Base-by-base conservation (phyloP, 2,888 invertebrate species). In the Trilocha varians region DNA sequence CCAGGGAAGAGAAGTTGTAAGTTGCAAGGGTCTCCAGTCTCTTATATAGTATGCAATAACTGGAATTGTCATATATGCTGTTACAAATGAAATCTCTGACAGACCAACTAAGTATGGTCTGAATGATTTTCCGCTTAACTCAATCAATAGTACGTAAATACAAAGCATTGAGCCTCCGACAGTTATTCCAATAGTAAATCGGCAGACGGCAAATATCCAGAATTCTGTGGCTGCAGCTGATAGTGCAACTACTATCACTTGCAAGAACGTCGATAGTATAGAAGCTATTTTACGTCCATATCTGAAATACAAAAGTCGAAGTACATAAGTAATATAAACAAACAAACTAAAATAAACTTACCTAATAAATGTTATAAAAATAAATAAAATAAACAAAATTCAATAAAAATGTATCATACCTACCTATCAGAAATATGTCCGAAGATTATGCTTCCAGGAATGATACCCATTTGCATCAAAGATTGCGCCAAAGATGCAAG, bases 111-210 rank as follows among this genome's bases (percentile, higher is more conserved):
- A 62, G 43, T 88, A 86, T 0, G 88, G 87, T 47, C 89, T 67
- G 68, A 82, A 82, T 4, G 79, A 75, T 45, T 83, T 84, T 34
- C 90, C 90, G 43, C 88, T 83, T 16, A 90, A 71, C 72, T 91
- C 91, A 65, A 90, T 88, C 15, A 89, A 75, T 16, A 91, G 77
- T 39, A 91, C 88, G 53, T 90, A 91, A 52, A 89, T 88, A 46
- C 89, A 88, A 14, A 91, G 83, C 88, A 91, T 91, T 2, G 89
- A 88, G 18, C 91, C 91, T 46, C 90, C 90, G 11, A 90, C 85
- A 6, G 88, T 86, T 40, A 88, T 65, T 18, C 90, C 90, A 41
- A 88, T 87, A 2, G 89, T 58, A 52, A 90, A 88, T 49, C 90
- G 83, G 38, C 87, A 76, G 11, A 87, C 51, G 16, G 90, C 60